Evolutionary conservation across 2,113 vertebrate genomes (phyloP), one percentile per base, ranked within the genome.

Genomic region (Dolichotis patagonum): DNA sequence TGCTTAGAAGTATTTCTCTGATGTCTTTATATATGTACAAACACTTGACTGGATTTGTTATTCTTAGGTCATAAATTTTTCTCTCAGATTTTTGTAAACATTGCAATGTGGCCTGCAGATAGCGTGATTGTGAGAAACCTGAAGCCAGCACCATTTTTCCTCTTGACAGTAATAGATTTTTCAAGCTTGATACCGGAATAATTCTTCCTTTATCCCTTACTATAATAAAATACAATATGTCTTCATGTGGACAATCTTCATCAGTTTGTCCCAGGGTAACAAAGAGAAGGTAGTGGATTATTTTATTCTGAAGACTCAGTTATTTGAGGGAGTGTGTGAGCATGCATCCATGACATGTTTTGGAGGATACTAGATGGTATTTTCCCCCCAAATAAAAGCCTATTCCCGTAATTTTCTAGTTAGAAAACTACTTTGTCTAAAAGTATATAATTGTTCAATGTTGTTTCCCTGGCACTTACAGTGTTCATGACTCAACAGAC

Each of bases 341-440:
- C 3, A 90, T 30, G 41, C 22, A 77, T 46, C 24, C 13, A 10
- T 69, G 80, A 20, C 3, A 62, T 41, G 41, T 58, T 93, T 82
- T 58, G 71, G 46, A 93, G 12, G 19, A 14, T 69, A 60, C 17
- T 77, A 87, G 14, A 35, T 43, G 22, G 32, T 60, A 90, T 71
- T 43, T 41, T 20, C 26, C 13, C 13, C 41, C 52, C 20, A 86
- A 24, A 75, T 60, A 49, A 82, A 73, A 77, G 5, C 30, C 9
- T 91, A 24, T 58, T 65, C 46, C 24, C 20, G 11, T 67, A 67
- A 81, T 35, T 13, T 89, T 62, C 43, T 56, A 88, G 75, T 35
- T 83, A 82, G 49, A 77, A 95, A 87, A 54, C 1, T 1, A 86
- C 41, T 95, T 93, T 46, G 17, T 77, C 41, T 86, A 95, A 95